These are phyloP conservation scores for Clostera curtula DNA, from an alignment of 2,888 invertebrate species.

Conservation along the genomic window DNA sequence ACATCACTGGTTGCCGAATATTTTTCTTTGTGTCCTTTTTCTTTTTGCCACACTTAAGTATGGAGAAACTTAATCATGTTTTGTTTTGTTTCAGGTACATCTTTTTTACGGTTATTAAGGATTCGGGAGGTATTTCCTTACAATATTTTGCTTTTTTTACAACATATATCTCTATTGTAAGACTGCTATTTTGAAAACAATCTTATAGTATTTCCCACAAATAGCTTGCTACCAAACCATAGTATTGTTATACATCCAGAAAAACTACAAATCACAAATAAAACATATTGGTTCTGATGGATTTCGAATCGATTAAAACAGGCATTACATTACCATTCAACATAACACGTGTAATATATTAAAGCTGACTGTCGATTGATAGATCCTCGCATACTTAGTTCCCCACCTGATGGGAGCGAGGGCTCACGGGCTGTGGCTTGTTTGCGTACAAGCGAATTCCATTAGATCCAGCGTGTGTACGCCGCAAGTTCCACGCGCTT, in stretches of 20 bases:
- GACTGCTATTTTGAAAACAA: too few relatives aligned
- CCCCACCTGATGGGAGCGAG: conserved; percentile 28
- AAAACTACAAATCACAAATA: too few relatives aligned
- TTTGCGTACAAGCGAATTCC: conserved; percentile 74
- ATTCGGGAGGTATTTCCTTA: too few relatives aligned
- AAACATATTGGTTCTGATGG: too few relatives aligned
- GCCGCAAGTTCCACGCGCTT: conserved; percentile 59
- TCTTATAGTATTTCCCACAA: too few relatives aligned
- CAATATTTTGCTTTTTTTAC: too few relatives aligned
- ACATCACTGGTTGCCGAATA: conserved; percentile 19
- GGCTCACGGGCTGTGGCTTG: conserved; percentile 61
- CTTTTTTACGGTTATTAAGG: neutral
- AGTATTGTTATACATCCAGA: too few relatives aligned
- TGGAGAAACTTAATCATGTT: conserved; percentile 11
- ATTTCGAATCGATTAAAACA: conserved; percentile 1
- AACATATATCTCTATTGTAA: too few relatives aligned
- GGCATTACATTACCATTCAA: too few relatives aligned
- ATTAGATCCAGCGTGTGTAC: conserved; percentile 67
- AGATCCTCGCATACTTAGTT: conserved; percentile 36
- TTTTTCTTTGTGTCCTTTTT: conserved; percentile 15
- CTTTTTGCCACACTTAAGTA: conserved; percentile 3
- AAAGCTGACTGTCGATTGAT: conserved; percentile 15
- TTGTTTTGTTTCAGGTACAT: conserved; percentile 22
- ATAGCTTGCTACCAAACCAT: too few relatives aligned
- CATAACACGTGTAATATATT: conserved; percentile 21